A percentile compares a stretch with the other conserved stretches of the same genome.
Evolutionary conservation across 2,888 invertebrate genomes (phyloP).

Genomic region (Catocala fraxini): DNA sequence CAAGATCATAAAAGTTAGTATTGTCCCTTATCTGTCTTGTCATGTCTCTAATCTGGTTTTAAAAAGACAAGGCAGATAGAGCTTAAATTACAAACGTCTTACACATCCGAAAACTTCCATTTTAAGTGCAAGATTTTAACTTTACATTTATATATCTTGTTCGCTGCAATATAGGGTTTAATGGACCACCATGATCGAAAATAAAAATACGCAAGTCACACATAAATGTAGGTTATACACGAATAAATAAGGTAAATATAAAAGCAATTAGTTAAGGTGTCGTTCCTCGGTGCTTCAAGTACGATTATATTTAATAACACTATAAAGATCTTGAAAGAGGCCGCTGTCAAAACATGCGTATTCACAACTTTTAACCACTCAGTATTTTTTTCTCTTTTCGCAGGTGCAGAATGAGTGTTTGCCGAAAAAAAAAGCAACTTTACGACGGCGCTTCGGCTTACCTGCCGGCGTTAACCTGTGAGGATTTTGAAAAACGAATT

Average conservation of each 20-base stretch:
- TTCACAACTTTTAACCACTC: conserved; percentile 56
- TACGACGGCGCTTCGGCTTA: conserved; percentile 78
- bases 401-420: conserved; percentile 74
- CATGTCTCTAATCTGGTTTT: too few relatives aligned
- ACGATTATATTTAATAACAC: conserved; percentile 61
- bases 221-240: conserved; percentile 12
- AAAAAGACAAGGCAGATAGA: too few relatives aligned
- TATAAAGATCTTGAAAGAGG: conserved; percentile 64
- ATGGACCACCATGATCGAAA: conserved; percentile 8
- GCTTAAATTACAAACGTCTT: too few relatives aligned
- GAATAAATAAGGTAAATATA: conserved; percentile 23
- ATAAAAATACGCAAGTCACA: conserved; percentile 9
- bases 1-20: too few relatives aligned
- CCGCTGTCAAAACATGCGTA: conserved; percentile 83
- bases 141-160: too few relatives aligned
- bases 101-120: too few relatives aligned
- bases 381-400: conserved; percentile 66
- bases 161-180: neutral
- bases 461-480: conserved; percentile 50
- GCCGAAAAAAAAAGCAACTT: conserved; percentile 68
- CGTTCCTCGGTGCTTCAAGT: conserved; percentile 53
- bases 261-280: conserved; percentile 50
- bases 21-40: too few relatives aligned
- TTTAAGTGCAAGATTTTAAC: too few relatives aligned
- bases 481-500: conserved; percentile 40